Evolutionary conservation across 2,113 vertebrate species (phyloP).

Genomic region (human): DNA sequence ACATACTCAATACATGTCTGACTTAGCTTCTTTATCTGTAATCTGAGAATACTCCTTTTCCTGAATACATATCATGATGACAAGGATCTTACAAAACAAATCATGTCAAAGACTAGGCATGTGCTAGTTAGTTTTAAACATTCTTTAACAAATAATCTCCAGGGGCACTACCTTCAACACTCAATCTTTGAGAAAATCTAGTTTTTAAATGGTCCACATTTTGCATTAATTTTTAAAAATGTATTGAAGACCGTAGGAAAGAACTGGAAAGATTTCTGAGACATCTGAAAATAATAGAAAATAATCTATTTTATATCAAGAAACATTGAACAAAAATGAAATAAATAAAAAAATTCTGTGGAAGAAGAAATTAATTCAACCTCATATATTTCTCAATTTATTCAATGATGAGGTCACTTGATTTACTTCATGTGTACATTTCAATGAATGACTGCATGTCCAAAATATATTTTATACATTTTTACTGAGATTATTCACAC

Average conservation of each 20-base stretch:
- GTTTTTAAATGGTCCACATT: background rate
- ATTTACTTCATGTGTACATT: too few species aligned
- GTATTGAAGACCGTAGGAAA: background rate
- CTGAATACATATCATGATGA: background rate
- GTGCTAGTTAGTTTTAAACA: background rate
- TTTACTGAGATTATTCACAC: too few species aligned
- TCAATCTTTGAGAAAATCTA: background rate
- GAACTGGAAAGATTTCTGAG: background rate
- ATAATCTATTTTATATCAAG: background rate
- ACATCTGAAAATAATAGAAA: background rate
- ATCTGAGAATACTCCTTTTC: background rate
- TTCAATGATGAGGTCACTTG: too few species aligned
- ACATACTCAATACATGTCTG: background rate
- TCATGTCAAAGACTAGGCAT: background rate
- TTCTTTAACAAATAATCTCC: background rate
- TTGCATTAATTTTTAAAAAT: background rate
- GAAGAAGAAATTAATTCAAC: too few species aligned
- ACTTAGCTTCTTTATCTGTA: background rate
- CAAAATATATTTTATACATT: too few species aligned
- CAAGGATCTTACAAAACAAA: background rate
- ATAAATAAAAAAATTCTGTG: too few species aligned
- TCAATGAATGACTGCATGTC: too few species aligned
- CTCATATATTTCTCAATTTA: too few species aligned
- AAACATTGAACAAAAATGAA: too few species aligned
- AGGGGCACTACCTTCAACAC: background rate